A percentile compares a stretch with the other conserved stretches of the same genome.
Evolutionary conservation across 2,113 vertebrate genomes (phyloP).

Genomic region (Syngnathus scovelli): DNA sequence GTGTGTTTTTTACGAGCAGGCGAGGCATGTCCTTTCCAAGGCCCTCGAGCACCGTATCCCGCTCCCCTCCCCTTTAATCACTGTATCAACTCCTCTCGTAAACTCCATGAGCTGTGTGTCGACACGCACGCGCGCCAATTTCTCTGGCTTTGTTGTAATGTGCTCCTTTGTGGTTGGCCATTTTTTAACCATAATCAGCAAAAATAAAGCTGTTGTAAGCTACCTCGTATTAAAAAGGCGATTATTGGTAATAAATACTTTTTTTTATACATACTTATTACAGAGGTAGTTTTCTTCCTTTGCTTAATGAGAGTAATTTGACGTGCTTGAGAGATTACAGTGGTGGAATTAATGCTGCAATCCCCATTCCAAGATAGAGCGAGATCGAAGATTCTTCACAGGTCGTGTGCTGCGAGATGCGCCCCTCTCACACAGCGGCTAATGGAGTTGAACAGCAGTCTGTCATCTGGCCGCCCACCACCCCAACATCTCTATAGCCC

Average conservation of each 20-base stretch:
- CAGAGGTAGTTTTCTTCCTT: slow-evolving; percentile 94
- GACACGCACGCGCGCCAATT: background rate
- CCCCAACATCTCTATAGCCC: slow-evolving; percentile 76
- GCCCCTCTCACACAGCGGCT: slow-evolving; percentile 95
- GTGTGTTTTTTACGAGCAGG: slow-evolving; percentile 68
- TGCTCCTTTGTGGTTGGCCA: slow-evolving; percentile 67
- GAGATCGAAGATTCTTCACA: slow-evolving; percentile 99
- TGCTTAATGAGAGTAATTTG: slow-evolving; percentile 99
- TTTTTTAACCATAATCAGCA: slow-evolving; percentile 79
- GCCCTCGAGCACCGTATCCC: slow-evolving; percentile 68
- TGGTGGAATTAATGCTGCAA: slow-evolving; percentile 99
- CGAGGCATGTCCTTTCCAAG: slow-evolving; percentile 70
- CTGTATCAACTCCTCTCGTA: slow-evolving; percentile 69
- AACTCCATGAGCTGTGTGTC: slow-evolving; percentile 65
- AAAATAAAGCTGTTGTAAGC: slow-evolving; percentile 73
- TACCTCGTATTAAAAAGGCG: slow-evolving; percentile 77
- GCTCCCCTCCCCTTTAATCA: slow-evolving; percentile 76
- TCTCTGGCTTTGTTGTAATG: slow-evolving; percentile 34
- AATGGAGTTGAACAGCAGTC: slow-evolving; percentile 99
- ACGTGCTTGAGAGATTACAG: slow-evolving; percentile 99
- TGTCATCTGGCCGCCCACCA: slow-evolving; percentile 80
- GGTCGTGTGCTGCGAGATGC: slow-evolving; percentile 95
- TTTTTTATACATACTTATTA: slow-evolving; percentile 86
- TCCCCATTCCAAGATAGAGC: slow-evolving; percentile 96
- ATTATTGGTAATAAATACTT: slow-evolving; percentile 99